phyloP scores from a whole-genome alignment of 2,113 vertebrate species.

The Lagopus leucura region DNA sequence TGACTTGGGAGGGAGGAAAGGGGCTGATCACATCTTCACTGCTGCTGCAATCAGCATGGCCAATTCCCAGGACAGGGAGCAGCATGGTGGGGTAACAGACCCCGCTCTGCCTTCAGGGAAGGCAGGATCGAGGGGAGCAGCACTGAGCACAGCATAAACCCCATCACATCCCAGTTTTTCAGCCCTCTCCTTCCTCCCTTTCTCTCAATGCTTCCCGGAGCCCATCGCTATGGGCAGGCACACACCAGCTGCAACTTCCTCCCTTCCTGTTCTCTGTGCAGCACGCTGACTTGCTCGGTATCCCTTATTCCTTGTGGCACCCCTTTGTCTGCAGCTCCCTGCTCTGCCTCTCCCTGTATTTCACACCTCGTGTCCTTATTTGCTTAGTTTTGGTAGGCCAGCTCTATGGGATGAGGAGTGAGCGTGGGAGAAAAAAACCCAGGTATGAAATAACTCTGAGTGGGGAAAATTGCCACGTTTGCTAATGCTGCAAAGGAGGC shows the following conservation, averaged over 20 bases:
- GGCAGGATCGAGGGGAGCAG: neutral
- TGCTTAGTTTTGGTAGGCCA: rapidly evolving
- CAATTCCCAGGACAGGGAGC: neutral
- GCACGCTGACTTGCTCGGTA: neutral
- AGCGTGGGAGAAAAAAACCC: constrained; percentile 49
- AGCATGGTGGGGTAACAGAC: neutral
- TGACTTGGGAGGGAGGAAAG: constrained; percentile 7
- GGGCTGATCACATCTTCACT: neutral
- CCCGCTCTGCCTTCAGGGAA: neutral
- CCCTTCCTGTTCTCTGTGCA: neutral
- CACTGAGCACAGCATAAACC: rapidly evolving
- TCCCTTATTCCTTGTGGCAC: neutral
- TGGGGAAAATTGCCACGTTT: constrained; percentile 9
- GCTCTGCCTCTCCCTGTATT: neutral
- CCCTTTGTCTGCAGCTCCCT: neutral
- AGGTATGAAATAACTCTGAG: constrained; percentile 19
- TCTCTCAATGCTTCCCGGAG: neutral
- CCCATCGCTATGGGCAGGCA: neutral
- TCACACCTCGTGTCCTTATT: neutral
- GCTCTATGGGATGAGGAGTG: neutral
- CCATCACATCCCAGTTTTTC: neutral
- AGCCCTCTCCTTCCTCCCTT: neutral
- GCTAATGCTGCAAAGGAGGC: constrained; percentile 21
- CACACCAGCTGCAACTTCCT: neutral
- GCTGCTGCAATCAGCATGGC: constrained; percentile 29